These are phyloP conservation scores for Hormiphora californensis DNA, from an alignment of 37 sponge, comb jelly and placozoan species.

Conservation along the genomic window DNA sequence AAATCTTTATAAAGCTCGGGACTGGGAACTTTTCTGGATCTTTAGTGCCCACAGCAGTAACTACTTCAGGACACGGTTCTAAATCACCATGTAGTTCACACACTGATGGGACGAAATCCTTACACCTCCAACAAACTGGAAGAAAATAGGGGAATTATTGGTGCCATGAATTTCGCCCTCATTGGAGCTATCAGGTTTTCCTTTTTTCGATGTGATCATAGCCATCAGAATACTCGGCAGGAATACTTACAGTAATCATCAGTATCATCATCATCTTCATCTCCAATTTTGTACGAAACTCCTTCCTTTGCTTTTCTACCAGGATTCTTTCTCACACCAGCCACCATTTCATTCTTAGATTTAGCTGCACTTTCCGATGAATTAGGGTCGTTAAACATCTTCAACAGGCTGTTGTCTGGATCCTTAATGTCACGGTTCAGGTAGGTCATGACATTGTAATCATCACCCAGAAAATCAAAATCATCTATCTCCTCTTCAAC, in stretches of 20 bases:
- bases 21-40: background rate
- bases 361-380: background rate
- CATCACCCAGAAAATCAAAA: background rate
- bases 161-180: too few species aligned
- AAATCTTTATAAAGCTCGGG: background rate
- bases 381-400: background rate
- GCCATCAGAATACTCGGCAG: background rate
- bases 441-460: background rate
- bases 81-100: background rate
- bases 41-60: background rate
- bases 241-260: background rate
- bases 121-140: conserved; percentile 31
- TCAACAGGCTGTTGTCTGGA: background rate
- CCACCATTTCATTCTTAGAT: background rate
- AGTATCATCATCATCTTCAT: background rate
- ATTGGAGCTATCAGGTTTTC: too few species aligned
- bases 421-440: background rate
- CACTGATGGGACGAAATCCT: background rate
- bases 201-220: background rate
- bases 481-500: conserved; percentile 4
- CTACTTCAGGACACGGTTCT: background rate
- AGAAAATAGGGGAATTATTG: too few species aligned
- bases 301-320: background rate
- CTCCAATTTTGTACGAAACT: background rate
- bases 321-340: background rate